Evolutionary conservation across 2,888 invertebrate genomes (phyloP).

Genomic region (Tanytarsus gracilentus): DNA sequence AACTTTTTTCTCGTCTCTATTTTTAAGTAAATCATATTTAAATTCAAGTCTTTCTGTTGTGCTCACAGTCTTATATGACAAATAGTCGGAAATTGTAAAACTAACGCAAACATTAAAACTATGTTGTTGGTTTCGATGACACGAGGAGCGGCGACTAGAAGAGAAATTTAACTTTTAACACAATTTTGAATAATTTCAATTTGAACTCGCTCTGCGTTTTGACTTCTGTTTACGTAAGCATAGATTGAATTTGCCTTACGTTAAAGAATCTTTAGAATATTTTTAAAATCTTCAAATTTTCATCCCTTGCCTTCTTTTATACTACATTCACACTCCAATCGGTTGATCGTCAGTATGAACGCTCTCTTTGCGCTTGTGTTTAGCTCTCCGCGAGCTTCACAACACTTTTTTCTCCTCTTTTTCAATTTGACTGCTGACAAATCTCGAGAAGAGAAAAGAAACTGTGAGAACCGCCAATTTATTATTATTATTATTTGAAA

Average conservation of each 20-base stretch:
- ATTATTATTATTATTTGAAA: slow-evolving; percentile 24
- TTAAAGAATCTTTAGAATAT: too few relatives aligned
- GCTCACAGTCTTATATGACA: too few relatives aligned
- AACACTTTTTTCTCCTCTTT: slow-evolving; percentile 7
- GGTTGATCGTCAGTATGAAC: not conserved
- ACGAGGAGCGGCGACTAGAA: not conserved
- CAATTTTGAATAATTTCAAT: too few relatives aligned
- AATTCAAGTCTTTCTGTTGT: too few relatives aligned
- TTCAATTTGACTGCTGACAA: slow-evolving; percentile 13
- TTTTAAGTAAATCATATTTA: too few relatives aligned
- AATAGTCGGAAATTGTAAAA: slow-evolving; percentile 1
- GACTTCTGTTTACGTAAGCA: too few relatives aligned
- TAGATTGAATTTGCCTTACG: too few relatives aligned
- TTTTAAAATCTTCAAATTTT: too few relatives aligned
- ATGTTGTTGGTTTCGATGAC: not conserved
- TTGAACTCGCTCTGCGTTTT: too few relatives aligned
- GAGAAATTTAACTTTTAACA: slow-evolving; percentile 3
- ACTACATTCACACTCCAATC: not conserved
- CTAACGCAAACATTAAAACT: not conserved
- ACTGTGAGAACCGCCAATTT: slow-evolving; percentile 28
- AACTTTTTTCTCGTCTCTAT: too few relatives aligned
- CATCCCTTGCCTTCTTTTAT: too few relatives aligned
- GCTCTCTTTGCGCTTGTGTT: not conserved
- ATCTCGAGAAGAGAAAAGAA: slow-evolving; percentile 24
- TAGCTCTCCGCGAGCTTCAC: slow-evolving; percentile 12